Base-by-base conservation (phyloP, 2,888 invertebrate species). In the Tenthredo distinguenda region DNA sequence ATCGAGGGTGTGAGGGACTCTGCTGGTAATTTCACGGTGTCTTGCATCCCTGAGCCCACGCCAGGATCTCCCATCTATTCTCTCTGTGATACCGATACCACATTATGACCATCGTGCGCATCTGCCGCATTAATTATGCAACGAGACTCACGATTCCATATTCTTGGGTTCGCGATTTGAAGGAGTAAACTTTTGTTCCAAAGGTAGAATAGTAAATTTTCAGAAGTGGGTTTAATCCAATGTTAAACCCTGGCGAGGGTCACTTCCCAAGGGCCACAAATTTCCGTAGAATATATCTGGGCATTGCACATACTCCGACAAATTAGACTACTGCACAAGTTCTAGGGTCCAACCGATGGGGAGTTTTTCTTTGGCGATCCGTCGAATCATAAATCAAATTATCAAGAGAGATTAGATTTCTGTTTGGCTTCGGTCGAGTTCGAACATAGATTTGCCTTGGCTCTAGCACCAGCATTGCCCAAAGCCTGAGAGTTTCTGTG, bases 11-110 rank as follows among this genome's bases (percentile, higher is more conserved):
- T 92, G 93, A 91, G 92, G 91, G 93, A 89, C 91, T 94, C 94
- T 93, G 92, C 91, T 94, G 94, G 94, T 95, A 95, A 95, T 95
- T 95, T 95, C 95, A 95, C 95, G 95, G 94, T 94, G 94, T 94
- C 94, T 94, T 94, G 94, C 94, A 94, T 93, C 94, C 92, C 94
- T 94, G 94, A 94, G 94, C 94, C 93, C 87, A 21, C 86, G 86
- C 87, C 86, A 86, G 87, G 68, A 86, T 81, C 86, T 76, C 87
- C 89, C 88, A 88, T 89, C 89, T 88, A 88, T 89, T 87, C 88
- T 86, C 88, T 87, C 87, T 84, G 85, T 86, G 87, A 86, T 86
- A 87, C 87, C 87, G 87, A 88, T 89, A 86, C 86, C 87, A 85
- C 89, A 90, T 91, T 91, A 91, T 90, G 90, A 90, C 87, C 89